These are phyloP conservation scores for Alces alces DNA, from an alignment of 2,113 vertebrate species.

Conservation along the genomic window DNA sequence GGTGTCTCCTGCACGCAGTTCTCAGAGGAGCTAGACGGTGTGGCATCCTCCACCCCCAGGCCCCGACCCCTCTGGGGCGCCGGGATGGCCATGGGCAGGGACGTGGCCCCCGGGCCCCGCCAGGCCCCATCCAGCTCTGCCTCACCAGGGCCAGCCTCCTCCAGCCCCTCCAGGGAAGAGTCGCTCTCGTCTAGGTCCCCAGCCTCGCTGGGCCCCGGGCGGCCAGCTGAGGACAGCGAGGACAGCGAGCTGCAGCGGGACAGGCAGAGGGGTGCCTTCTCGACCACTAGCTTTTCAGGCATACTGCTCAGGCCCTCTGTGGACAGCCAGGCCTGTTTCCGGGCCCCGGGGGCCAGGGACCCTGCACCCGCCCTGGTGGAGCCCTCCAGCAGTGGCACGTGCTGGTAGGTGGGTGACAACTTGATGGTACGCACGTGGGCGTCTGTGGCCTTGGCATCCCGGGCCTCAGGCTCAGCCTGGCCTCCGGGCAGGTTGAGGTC, in stretches of 20 bases:
- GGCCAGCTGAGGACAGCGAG: conserved; percentile 93
- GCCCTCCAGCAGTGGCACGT: conserved; percentile 87
- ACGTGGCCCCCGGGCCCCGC: not conserved
- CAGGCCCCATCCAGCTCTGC: conserved; percentile 77
- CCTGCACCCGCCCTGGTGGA: conserved; percentile 75
- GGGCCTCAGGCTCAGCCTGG: conserved; percentile 21
- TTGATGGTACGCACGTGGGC: conserved; percentile 91
- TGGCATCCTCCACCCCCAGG: conserved; percentile 80
- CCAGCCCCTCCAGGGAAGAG: conserved; percentile 91
- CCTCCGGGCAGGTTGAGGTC: conserved; percentile 83
- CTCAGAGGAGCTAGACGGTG: conserved; percentile 95
- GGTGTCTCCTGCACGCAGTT: conserved; percentile 98
- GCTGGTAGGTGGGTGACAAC: conserved; percentile 93
- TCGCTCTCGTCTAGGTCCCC: conserved; percentile 88
- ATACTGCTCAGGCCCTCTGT: conserved; percentile 82
- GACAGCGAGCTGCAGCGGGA: conserved; percentile 96
- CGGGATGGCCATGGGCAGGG: conserved; percentile 84
- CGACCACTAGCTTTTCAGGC: conserved; percentile 88
- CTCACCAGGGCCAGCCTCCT: conserved; percentile 85
- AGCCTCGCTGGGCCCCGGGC: conserved; percentile 83
- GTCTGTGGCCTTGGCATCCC: conserved; percentile 61
- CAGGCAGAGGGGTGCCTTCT: conserved; percentile 93
- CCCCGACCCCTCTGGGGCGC: conserved; percentile 79
- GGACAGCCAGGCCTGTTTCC: conserved; percentile 89
- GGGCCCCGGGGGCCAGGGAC: accelerated